These are phyloP conservation scores for Semicossyphus pulcher DNA, from an alignment of 2,113 vertebrate species.

Conservation along the genomic window DNA sequence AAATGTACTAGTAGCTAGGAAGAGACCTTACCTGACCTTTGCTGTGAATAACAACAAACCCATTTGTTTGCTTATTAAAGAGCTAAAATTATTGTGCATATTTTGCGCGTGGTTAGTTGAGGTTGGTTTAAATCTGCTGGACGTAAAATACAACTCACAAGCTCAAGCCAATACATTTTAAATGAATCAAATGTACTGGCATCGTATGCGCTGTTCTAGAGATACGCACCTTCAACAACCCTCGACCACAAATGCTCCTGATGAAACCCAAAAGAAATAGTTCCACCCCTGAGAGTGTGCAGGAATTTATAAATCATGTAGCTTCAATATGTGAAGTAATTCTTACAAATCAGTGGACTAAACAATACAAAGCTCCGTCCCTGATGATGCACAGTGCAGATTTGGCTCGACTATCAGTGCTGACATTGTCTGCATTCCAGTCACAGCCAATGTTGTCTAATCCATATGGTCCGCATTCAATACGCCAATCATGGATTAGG, in stretches of 20 bases:
- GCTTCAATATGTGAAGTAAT: not conserved
- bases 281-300: not conserved
- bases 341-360: not conserved
- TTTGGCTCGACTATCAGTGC: slow-evolving; percentile 24
- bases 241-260: not conserved
- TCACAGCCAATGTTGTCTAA: slow-evolving; percentile 26
- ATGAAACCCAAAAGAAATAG: slow-evolving; percentile 17
- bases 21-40: slow-evolving; percentile 13
- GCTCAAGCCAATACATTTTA: not conserved
- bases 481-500: slow-evolving; percentile 37
- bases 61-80: not conserved
- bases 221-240: not conserved
- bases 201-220: no score
- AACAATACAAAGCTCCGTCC: not conserved
- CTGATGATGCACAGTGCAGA: slow-evolving; percentile 18
- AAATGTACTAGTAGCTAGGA: slow-evolving; percentile 3
- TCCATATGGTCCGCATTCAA: slow-evolving; percentile 24
- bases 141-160: not conserved
- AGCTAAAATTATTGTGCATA: not conserved
- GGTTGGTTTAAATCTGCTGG: not conserved
- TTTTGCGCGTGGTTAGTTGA: no score
- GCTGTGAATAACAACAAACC: slow-evolving; percentile 10
- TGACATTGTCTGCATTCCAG: slow-evolving; percentile 31
- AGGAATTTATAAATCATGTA: slow-evolving; percentile 7
- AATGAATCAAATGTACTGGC: not conserved